Percentiles rank a stretch among this genome's conserved stretches.
Evolutionary conservation across 2,888 invertebrate species (phyloP).

Genomic region (Melanostoma scalare): DNA sequence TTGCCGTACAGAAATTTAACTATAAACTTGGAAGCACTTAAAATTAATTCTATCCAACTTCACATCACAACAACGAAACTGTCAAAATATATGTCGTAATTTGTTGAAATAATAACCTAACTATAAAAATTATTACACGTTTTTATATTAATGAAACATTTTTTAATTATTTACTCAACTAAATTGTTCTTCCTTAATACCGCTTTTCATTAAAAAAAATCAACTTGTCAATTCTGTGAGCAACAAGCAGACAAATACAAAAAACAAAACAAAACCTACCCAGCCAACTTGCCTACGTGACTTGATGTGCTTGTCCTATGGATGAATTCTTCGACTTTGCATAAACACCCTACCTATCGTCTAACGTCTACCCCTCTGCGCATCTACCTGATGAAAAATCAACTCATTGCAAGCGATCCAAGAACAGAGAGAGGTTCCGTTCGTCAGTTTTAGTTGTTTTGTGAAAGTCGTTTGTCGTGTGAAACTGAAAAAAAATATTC

Average conservation of each 20-base stretch:
- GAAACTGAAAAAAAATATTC: conserved; percentile 23
- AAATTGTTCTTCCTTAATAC: background rate
- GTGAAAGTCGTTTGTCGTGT: conserved; percentile 61
- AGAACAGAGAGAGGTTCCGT: conserved; percentile 6
- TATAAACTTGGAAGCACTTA: no score
- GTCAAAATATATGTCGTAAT: conserved; percentile 13
- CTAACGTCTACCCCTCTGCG: conserved; percentile 50
- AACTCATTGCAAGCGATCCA: conserved; percentile 36
- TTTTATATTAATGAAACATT: conserved; percentile 14
- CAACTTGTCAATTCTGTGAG: background rate
- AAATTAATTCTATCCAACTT: conserved; percentile 20
- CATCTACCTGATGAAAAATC: conserved; percentile 30
- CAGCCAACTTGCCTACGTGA: conserved; percentile 62
- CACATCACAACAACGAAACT: conserved; percentile 28
- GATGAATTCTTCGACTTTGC: conserved; percentile 45
- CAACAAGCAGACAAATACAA: background rate
- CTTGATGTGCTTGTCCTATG: conserved; percentile 58
- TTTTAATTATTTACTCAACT: no score
- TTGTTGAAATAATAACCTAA: background rate
- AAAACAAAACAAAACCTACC: background rate
- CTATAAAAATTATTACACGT: conserved; percentile 1
- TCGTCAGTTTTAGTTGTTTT: conserved; percentile 49
- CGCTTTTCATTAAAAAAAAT: background rate
- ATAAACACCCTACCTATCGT: conserved; percentile 24
- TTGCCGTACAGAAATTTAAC: no score